Evolutionary conservation across 2,888 invertebrate genomes (phyloP).

Genomic region (Nephrotoma flavescens): DNA sequence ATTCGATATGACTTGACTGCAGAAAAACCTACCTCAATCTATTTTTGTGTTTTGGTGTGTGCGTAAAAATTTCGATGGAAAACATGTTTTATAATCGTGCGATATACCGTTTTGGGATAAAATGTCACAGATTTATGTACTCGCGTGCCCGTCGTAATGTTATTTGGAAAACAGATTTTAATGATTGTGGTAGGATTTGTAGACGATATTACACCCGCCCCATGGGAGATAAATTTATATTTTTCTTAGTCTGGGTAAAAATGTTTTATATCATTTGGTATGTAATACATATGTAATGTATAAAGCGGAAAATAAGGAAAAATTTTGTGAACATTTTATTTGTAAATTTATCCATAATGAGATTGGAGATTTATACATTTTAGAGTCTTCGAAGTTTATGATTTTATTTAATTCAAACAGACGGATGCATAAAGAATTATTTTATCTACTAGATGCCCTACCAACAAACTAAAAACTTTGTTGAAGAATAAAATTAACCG

Average conservation of each 20-base stretch:
- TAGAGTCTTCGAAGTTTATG: too few species aligned
- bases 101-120: not conserved
- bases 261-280: not conserved
- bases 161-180: not conserved
- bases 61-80: not conserved
- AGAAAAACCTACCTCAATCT: not conserved
- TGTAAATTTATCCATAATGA: too few species aligned
- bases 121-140: not conserved
- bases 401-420: too few species aligned
- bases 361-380: too few species aligned
- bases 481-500: too few species aligned
- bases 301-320: not conserved
- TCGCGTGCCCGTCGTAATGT: not conserved
- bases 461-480: too few species aligned
- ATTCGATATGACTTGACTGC: not conserved
- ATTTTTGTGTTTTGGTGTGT: not conserved
- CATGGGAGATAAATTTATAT: not conserved
- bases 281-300: not conserved
- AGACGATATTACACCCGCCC: not conserved
- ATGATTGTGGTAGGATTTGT: not conserved
- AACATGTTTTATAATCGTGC: not conserved
- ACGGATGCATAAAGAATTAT: too few species aligned
- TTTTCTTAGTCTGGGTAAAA: not conserved
- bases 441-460: too few species aligned
- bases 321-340: not conserved